Conservation (phyloP, 2,888 invertebrate genomes). For the Holacanthella duospinosa region DNA sequence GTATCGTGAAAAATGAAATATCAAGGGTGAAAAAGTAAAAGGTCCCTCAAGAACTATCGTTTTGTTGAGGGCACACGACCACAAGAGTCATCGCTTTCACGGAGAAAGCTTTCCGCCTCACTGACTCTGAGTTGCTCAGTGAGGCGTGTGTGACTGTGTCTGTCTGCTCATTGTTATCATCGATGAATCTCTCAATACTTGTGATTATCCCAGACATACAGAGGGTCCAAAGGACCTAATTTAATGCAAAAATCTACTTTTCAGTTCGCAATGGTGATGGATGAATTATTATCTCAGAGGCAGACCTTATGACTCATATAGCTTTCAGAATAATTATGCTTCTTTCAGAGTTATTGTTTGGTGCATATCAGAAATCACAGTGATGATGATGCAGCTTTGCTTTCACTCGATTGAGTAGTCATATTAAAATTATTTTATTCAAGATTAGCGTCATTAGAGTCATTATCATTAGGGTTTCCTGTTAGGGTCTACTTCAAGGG, state of each 20-base stretch:
- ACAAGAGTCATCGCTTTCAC: slow-evolving; percentile 8
- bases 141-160: background rate
- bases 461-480: too few species aligned
- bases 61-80: slow-evolving; percentile 26
- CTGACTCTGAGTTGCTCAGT: slow-evolving; percentile 8
- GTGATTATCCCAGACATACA: too few species aligned
- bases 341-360: too few species aligned
- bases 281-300: background rate
- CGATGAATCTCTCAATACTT: slow-evolving; percentile 6
- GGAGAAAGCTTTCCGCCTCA: slow-evolving; percentile 11
- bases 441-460: too few species aligned
- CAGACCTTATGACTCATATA: background rate
- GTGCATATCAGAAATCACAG: too few species aligned
- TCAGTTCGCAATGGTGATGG: background rate
- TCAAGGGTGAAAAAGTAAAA: background rate
- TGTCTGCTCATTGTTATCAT: background rate
- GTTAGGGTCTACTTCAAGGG: too few species aligned
- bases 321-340: background rate
- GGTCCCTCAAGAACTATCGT: slow-evolving; percentile 3
- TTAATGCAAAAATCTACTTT: background rate
- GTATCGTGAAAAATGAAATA: too few species aligned
- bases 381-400: too few species aligned
- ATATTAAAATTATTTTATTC: too few species aligned
- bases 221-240: too few species aligned
- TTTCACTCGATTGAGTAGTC: too few species aligned